Base-by-base conservation (phyloP, 1,140 invertebrate species). In the Euwallacea similis region DNA sequence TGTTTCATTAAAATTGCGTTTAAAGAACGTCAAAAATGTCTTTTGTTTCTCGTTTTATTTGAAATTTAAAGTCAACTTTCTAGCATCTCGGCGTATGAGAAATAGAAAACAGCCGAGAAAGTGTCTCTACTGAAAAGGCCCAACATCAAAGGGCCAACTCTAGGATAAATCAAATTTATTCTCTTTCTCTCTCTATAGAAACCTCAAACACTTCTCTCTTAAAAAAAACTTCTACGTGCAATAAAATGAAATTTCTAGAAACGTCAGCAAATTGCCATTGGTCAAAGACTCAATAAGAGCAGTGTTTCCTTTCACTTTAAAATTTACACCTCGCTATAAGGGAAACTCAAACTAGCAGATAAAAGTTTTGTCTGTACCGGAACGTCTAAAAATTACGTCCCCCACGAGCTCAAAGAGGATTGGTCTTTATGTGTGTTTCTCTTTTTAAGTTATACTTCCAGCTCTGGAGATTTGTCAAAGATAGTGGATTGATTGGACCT, bases 401-500 rank as follows among this genome's bases (percentile, higher is more conserved):
- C 0, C 9, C 13, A 50, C 11, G 54, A 61, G 21, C 21, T 33
- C 42, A n/a, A 61, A 61, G 21, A 11, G 11, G 41, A 15, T 43
- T 56, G 54, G 10, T 8, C 16, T 56, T 63, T 63, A 44, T 15
- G 42, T 47, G 11, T 63, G 7, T 13, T 63, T 63, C 46, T 50
- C 61, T 63, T 42, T 50, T 44, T 63, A 9, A 8, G 21, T 33
- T 61, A 42, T 61, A 42, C 46, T 50, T 50, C 9, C 61, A 7
- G 10, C 16, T 33, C n/a, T 7, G 50, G 21, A 41, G 63, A 66
- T 66, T 66, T 66, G 63, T 66, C 63, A 66, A 55, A 66, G 50
- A 66, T 66, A 54, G 47, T 55, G n/a, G 63, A 54, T 66, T 55
- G 33, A 61, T 61, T 61, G 59, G 55, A 15, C 47, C 63, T 66